Evolutionary conservation across 2,113 vertebrate genomes (phyloP).

Genomic region (Lophotis ruficrista): DNA sequence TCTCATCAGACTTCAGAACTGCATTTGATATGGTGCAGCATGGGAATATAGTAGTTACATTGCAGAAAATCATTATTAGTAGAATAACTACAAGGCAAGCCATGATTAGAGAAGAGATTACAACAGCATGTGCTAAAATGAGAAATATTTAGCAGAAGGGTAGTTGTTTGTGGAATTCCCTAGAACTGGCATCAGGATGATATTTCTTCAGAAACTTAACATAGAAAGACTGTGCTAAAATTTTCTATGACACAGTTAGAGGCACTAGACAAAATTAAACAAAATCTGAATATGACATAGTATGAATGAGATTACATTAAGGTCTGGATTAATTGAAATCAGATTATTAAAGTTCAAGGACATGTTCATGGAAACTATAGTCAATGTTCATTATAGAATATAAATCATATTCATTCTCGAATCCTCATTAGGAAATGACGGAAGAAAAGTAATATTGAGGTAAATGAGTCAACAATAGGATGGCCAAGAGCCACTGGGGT

Average conservation of each 20-base stretch:
- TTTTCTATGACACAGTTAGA: neutral
- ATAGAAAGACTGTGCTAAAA: neutral
- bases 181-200: neutral
- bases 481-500: neutral
- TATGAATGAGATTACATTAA: neutral
- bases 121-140: neutral
- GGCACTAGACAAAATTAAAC: neutral
- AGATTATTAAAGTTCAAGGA: neutral
- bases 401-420: neutral
- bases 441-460: neutral
- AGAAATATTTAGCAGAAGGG: conserved; percentile 29
- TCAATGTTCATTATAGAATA: neutral
- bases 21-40: neutral
- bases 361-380: neutral
- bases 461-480: neutral
- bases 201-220: neutral
- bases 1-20: neutral
- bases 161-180: conserved; percentile 24
- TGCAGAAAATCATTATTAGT: conserved; percentile 4
- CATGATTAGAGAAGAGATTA: conserved; percentile 30
- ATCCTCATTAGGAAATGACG: neutral
- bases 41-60: conserved; percentile 14
- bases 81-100: conserved; percentile 21
- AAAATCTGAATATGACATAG: neutral
- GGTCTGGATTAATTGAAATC: neutral